Percentiles rank a stretch among this genome's conserved stretches.
Evolutionary conservation across 2,113 vertebrate species (phyloP).

Genomic region (Micromys minutus): DNA sequence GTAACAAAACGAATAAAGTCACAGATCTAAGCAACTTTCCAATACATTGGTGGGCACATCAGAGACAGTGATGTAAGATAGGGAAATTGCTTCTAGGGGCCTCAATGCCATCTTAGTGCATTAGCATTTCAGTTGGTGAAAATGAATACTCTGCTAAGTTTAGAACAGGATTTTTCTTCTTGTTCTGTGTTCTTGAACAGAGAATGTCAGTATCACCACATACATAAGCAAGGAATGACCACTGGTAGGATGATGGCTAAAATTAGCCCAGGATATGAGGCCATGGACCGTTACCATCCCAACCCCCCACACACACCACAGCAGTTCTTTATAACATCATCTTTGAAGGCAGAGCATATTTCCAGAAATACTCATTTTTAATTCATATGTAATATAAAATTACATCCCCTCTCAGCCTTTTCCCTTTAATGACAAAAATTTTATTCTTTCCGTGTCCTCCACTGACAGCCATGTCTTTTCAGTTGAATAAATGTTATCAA

Average conservation of each 20-base stretch:
- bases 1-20: not conserved
- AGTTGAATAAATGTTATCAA: slow-evolving; percentile 87
- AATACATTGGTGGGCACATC: not conserved
- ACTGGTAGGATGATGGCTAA: too few relatives aligned
- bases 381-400: slow-evolving; percentile 77
- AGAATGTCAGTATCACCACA: too few relatives aligned
- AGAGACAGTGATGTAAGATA: not conserved
- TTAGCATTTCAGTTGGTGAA: too few relatives aligned
- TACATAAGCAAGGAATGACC: too few relatives aligned
- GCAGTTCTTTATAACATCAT: not conserved
- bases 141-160: not conserved
- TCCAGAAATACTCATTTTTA: not conserved
- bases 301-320: not conserved
- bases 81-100: too few relatives aligned
- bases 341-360: not conserved
- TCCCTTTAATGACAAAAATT: slow-evolving; percentile 85
- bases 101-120: not conserved
- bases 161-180: not conserved
- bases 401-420: slow-evolving; percentile 80
- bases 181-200: not conserved
- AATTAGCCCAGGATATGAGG: not conserved
- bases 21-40: not conserved
- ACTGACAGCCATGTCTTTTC: slow-evolving; percentile 86
- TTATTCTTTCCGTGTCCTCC: slow-evolving; percentile 82
- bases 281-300: not conserved